Evolutionary conservation across 1,140 invertebrate species (phyloP).

Genomic region (Proctacanthus coquilletti): DNA sequence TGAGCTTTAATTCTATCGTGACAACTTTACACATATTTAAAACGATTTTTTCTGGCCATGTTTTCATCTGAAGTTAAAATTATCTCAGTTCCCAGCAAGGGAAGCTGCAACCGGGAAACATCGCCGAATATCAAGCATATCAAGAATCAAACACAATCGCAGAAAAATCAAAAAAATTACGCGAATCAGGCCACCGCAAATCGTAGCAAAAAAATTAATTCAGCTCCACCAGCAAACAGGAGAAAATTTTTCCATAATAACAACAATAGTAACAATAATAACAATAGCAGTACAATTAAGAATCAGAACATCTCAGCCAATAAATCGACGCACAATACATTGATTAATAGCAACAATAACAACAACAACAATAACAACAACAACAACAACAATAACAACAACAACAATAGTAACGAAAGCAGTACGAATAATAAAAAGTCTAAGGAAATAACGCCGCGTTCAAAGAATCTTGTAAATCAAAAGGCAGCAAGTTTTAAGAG

Average conservation of each 20-base stretch:
- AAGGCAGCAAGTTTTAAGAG: not conserved
- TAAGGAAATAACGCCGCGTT: constrained; percentile 1
- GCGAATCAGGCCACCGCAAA: not conserved
- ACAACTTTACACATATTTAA: not conserved
- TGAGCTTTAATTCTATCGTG: not conserved
- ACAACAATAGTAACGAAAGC: not conserved
- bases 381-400: constrained; percentile 4
- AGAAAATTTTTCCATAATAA: not conserved
- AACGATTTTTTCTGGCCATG: not conserved
- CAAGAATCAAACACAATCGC: not conserved
- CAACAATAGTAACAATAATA: not conserved
- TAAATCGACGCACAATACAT: too few species aligned
- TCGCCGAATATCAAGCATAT: not conserved
- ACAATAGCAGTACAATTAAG: not conserved
- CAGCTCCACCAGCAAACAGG: not conserved
- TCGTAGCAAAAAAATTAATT: not conserved
- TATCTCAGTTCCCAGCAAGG: not conserved
- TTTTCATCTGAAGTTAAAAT: not conserved
- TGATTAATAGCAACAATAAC: constrained; percentile 5
- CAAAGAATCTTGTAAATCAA: not conserved
- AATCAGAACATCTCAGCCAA: not conserved
- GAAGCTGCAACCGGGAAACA: not conserved
- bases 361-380: constrained; percentile 11
- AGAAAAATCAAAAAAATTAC: not conserved
- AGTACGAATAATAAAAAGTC: constrained; percentile 5